A percentile compares a stretch with the other conserved stretches of the same genome.
These are phyloP conservation scores for Laticauda laticaudata DNA, from an alignment of 2,113 vertebrate genomes.

Conservation along the genomic window DNA sequence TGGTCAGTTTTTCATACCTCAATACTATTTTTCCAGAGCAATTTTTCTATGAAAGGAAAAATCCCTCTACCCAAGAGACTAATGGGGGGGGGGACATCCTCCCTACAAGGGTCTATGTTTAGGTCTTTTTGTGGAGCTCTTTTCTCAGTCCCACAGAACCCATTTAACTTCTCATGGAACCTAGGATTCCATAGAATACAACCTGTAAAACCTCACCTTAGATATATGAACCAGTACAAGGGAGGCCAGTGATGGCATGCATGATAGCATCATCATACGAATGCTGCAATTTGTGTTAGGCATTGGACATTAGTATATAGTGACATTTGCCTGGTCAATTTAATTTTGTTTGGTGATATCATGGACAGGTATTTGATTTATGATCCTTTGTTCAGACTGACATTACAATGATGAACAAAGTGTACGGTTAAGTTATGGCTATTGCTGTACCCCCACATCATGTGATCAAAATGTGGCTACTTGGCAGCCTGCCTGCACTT, in stretches of 20 bases:
- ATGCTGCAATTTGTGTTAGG: background rate
- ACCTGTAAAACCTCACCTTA: background rate
- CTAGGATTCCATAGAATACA: background rate
- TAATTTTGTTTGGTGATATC: background rate
- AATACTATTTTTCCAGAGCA: background rate
- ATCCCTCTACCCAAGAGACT: background rate
- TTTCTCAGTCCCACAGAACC: background rate
- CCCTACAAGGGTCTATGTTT: background rate
- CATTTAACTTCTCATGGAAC: background rate
- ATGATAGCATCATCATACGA: background rate
- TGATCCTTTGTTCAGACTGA: background rate
- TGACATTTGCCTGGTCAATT: background rate
- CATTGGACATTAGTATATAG: background rate
- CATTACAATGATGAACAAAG: background rate
- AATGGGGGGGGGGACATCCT: background rate
- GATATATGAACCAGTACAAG: background rate
- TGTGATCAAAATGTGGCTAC: background rate
- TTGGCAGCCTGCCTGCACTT: background rate
- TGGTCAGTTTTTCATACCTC: background rate
- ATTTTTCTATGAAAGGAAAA: background rate
- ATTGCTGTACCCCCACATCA: background rate
- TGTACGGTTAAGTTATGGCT: background rate
- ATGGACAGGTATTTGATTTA: background rate
- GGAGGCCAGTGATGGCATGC: background rate
- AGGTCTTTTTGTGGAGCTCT: background rate